Conservation (phyloP, 1,140 invertebrate genomes). For the Anastrepha ludens region DNA sequence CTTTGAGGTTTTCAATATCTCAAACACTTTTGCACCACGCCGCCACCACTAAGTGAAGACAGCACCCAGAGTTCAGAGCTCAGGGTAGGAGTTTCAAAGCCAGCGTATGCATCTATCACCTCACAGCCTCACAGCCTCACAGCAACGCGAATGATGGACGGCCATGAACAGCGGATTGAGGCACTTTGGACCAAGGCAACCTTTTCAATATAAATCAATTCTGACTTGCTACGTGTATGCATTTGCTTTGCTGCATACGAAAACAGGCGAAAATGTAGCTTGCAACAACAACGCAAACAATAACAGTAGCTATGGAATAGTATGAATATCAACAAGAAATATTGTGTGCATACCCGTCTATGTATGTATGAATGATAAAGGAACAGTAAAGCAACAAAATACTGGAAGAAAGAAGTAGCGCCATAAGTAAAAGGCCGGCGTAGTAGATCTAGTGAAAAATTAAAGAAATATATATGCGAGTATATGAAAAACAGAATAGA, state of each 20-base stretch:
- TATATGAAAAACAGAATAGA: not conserved
- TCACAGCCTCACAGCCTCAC: not conserved
- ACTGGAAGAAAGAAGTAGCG: not conserved
- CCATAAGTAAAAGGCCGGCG: not conserved
- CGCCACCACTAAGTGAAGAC: not conserved
- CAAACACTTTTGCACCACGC: not conserved
- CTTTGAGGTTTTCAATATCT: conserved; percentile 46
- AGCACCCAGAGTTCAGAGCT: not conserved
- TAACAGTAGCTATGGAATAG: not conserved
- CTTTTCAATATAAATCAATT: conserved; percentile 53
- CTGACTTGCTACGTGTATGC: conserved; percentile 22
- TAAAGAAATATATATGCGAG: not conserved
- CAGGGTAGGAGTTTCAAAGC: conserved; percentile 1
- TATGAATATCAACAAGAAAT: not conserved
- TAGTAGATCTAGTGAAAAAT: conserved; percentile 26
- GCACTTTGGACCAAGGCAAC: conserved; percentile 11
- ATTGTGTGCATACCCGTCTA: not conserved
- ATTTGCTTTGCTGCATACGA: conserved; percentile 43
- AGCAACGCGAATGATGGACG: not conserved
- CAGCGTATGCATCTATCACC: not conserved
- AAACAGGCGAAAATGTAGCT: conserved; percentile 17
- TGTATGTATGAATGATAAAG: not conserved
- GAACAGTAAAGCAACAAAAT: conserved; percentile 30
- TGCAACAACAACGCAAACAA: not conserved
- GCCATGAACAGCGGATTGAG: not conserved